Evolutionary conservation across 2,888 invertebrate species (phyloP).

Genomic region (Parnassius orleans): DNA sequence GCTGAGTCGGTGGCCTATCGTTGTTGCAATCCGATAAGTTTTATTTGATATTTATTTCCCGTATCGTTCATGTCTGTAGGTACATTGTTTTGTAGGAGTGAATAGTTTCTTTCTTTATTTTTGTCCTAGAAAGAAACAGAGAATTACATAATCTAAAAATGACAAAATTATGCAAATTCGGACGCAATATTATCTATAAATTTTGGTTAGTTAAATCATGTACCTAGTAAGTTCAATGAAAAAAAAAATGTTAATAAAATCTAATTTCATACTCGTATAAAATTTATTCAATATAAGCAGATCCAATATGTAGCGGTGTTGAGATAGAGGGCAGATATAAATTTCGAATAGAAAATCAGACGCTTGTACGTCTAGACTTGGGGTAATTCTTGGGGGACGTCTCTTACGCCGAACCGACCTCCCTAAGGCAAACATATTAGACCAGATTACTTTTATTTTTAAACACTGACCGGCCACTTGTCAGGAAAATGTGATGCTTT

Average conservation of each 20-base stretch:
- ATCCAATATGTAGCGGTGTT: conserved; percentile 15
- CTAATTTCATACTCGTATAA: conserved; percentile 16
- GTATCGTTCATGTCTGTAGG: too few relatives aligned
- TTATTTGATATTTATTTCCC: too few relatives aligned
- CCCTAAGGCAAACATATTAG: conserved; percentile 59
- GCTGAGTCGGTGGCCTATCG: too few relatives aligned
- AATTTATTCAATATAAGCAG: conserved; percentile 17
- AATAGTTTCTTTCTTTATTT: too few relatives aligned
- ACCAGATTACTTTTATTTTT: conserved; percentile 51
- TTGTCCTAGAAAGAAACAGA: too few relatives aligned
- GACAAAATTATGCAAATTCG: too few relatives aligned
- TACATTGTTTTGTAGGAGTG: too few relatives aligned
- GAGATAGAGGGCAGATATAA: conserved; percentile 24
- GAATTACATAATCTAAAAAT: background rate
- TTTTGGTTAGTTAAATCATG: too few relatives aligned
- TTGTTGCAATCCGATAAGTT: too few relatives aligned
- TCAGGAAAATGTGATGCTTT: conserved; percentile 1
- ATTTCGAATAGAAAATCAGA: conserved; percentile 46
- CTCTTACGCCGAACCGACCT: conserved; percentile 41
- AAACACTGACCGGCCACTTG: conserved; percentile 28
- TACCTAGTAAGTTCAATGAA: background rate
- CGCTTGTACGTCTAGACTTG: conserved; percentile 53
- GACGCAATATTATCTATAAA: too few relatives aligned
- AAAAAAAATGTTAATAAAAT: conserved; percentile 17
- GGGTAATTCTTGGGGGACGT: conserved; percentile 46